Conservation (phyloP, 1,140 invertebrate species). For the Theocolax elegans region DNA sequence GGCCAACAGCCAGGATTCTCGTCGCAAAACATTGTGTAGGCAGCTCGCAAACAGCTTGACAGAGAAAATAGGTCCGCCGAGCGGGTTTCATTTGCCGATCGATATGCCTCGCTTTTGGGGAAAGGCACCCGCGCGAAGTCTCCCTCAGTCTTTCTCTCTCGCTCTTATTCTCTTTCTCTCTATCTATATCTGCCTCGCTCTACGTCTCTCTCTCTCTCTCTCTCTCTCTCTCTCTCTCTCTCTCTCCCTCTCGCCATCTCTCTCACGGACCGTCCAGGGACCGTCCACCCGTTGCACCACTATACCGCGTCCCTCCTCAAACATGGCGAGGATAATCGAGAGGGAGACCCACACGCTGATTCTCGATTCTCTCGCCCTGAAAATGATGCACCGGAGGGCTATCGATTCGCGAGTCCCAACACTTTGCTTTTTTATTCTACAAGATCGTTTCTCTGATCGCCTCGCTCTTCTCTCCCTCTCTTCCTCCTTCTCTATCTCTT, state of each 20-base stretch:
- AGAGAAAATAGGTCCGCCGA: slow-evolving; percentile 57
- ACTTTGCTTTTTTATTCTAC: too few species aligned
- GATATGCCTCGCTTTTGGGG: slow-evolving; percentile 53
- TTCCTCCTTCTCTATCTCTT: too few species aligned
- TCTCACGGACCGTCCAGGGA: background rate
- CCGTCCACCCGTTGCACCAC: too few species aligned
- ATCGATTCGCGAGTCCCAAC: too few species aligned
- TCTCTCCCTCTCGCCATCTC: background rate
- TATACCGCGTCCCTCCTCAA: too few species aligned
- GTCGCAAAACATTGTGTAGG: slow-evolving; percentile 60
- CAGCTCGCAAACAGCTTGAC: slow-evolving; percentile 53
- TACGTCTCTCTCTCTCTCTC: background rate
- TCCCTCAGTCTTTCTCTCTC: slow-evolving; percentile 1
- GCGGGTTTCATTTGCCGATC: slow-evolving; percentile 53
- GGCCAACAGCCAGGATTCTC: slow-evolving; percentile 57
- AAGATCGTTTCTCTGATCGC: too few species aligned
- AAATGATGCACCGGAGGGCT: too few species aligned
- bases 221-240: background rate
- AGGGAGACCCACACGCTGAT: too few species aligned
- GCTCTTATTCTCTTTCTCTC: background rate
- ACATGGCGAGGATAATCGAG: too few species aligned
- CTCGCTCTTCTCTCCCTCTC: slow-evolving; percentile 3
- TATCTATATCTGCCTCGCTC: background rate
- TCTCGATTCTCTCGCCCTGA: too few species aligned
- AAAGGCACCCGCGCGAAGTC: slow-evolving; percentile 37